Evolutionary conservation across 2,888 invertebrate species (phyloP).

Genomic region (Perizoma flavofasciatum): DNA sequence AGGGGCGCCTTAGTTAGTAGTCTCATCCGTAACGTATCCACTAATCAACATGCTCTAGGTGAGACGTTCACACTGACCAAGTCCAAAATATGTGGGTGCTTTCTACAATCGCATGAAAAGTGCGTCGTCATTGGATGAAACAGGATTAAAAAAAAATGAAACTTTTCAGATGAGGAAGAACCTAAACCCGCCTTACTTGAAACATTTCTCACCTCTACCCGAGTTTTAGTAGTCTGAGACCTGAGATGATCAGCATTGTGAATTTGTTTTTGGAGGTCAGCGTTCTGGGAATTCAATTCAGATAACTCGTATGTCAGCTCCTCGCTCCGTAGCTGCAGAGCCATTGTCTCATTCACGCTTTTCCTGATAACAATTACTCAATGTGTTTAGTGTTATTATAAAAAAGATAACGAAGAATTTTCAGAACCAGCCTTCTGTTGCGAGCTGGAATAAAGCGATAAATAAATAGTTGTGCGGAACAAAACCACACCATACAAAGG

Average conservation of each 20-base stretch:
- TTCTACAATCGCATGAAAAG: no score
- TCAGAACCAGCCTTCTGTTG: neutral
- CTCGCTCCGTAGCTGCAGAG: constrained; percentile 60
- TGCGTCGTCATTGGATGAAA: no score
- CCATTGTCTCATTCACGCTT: constrained; percentile 59
- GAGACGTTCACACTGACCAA: no score
- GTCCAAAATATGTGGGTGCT: no score
- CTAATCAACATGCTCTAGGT: no score
- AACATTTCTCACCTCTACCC: constrained; percentile 53
- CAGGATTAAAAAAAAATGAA: no score
- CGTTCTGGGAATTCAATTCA: constrained; percentile 61
- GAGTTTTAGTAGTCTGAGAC: constrained; percentile 50
- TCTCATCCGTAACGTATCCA: no score
- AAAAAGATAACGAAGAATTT: neutral
- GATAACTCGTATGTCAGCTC: constrained; percentile 59
- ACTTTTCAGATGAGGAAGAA: no score
- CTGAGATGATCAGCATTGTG: constrained; percentile 55
- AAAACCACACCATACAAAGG: no score
- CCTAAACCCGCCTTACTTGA: no score
- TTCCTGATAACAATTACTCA: constrained; percentile 51
- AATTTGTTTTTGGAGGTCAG: constrained; percentile 64
- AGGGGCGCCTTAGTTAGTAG: no score
- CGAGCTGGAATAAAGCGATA: neutral
- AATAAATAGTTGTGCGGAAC: no score
- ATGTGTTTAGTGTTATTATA: neutral